Percentiles rank a stretch among this genome's conserved stretches.
These are phyloP conservation scores for Macroramphosus scolopax DNA, from an alignment of 2,797 vertebrate species.

Conservation along the genomic window DNA sequence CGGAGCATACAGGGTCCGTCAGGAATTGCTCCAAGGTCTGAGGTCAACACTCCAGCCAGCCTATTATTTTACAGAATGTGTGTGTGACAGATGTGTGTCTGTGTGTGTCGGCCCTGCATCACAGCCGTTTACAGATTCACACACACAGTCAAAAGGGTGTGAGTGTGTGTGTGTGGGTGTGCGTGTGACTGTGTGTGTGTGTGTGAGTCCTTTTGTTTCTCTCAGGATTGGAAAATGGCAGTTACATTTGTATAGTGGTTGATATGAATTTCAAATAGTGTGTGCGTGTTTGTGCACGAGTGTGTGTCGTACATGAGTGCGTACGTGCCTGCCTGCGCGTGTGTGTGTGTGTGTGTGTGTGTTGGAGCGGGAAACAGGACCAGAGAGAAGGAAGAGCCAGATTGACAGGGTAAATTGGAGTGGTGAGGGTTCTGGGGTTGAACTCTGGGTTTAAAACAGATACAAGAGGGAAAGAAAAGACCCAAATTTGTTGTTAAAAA, in stretches of 20 bases:
- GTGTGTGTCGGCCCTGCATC: not conserved
- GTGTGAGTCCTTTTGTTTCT: slow-evolving; percentile 20
- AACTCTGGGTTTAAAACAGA: slow-evolving; percentile 52
- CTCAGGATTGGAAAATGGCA: slow-evolving; percentile 29
- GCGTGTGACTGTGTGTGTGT: slow-evolving; percentile 5
- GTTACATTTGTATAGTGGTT: slow-evolving; percentile 38
- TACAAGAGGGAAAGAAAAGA: slow-evolving; percentile 30
- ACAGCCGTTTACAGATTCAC: too few species aligned
- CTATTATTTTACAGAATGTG: slow-evolving; percentile 53
- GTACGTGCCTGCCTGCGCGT: slow-evolving; percentile 2
- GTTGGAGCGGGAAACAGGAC: slow-evolving; percentile 10
- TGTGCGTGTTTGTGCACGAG: slow-evolving; percentile 3
- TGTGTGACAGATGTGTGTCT: slow-evolving; percentile 6
- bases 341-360: slow-evolving; percentile 15
- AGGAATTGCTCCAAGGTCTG: slow-evolving; percentile 37
- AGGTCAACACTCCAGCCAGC: slow-evolving; percentile 43
- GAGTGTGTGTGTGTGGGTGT: slow-evolving; percentile 1
- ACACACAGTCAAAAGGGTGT: too few species aligned
- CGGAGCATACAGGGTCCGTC: slow-evolving; percentile 12
- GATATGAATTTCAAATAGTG: slow-evolving; percentile 61
- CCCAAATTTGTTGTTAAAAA: slow-evolving; percentile 33
- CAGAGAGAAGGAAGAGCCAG: slow-evolving; percentile 39
- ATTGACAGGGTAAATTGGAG: slow-evolving; percentile 72
- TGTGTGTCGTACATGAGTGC: slow-evolving; percentile 16
- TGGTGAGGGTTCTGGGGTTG: slow-evolving; percentile 46